Evolutionary conservation across 2,888 invertebrate species (phyloP), one percentile per base, ranked within the genome.

Genomic region (Cephus sareptanus): DNA sequence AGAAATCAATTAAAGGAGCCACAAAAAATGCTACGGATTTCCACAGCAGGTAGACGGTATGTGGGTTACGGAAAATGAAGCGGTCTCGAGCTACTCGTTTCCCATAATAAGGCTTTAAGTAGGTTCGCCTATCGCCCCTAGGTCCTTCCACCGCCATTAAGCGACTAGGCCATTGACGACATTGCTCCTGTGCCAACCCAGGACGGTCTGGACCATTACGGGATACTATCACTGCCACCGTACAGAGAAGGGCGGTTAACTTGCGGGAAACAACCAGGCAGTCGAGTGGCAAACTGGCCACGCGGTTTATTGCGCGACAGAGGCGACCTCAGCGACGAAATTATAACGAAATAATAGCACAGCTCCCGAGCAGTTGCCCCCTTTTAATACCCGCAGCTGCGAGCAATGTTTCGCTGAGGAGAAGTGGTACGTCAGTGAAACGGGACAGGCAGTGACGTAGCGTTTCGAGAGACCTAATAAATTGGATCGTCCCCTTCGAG

Each of bases 401-500:
- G 31, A 71, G 71, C 71, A 33, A 71, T 33, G 71, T 33, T 56
- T 15, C 71, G 71, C 71, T 12, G 31, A 33, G 30, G 71, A 2
- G 56, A 56, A 56, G 56, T 56, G 56, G 56, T 56, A 56, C 56
- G 56, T 56, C 56, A 23, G 56, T 23, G 56, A 56, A 56, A 56
- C 56, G 56, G 23, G 56, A 68, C 77, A 37, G 81, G 80, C 83
- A 83, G 81, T 81, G 80, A 81, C 77, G 79, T 81, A 83, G 80
- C 78, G 80, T 79, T 80, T 79, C 69, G n/a, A 79, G 76, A 31
- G 69, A 75, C 75, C 75, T 81, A 82, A 86, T 86, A 86, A 86
- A 86, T 85, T 82, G 85, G 83, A 79, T 79, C 84, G 83, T 81
- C 81, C 83, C 83, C 80, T 81, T 34, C 73, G 83, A 81, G 84